Base-by-base conservation (phyloP, 2,888 invertebrate species). In the Orthosia incerta region DNA sequence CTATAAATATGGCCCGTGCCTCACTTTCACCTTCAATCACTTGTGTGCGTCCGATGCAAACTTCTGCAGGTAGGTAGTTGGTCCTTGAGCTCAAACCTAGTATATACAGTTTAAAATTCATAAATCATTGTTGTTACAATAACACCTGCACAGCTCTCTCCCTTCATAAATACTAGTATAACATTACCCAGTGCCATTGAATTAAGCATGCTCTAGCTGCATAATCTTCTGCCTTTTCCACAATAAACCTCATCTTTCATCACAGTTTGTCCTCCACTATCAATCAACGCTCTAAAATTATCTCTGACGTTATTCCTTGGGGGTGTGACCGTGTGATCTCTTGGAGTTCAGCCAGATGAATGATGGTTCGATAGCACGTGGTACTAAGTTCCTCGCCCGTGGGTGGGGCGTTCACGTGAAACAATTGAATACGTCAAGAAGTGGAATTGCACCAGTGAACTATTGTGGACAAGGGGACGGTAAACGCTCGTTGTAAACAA, bases 261-360 rank as follows among this genome's bases (percentile, higher is more conserved):
- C 70, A 65, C 46, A 15, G 45, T 56, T 60, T 61, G 60, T 64
- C 64, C 68, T 70, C 60, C 61, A 26, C 50, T 0, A 71, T 71
- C 67, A 71, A 82, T 82, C 73, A 61, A 51, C 59, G 62, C 18
- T 46, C 64, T 81, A 74, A 45, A 66, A 56, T 59, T 64, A 71
- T 0, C 23, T 48, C 18, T 80, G 80, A 88, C 88, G 88, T 89
- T 81, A 85, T 65, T 16, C 26, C 45, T 71, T 72, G 86, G 86
- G 89, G 92, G 92, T 92, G 91, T 92, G 91, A 90, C 89, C 83
- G 87, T 83, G 84, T 84, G 75, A 82, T 70, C 72, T 89, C 63
- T 88, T 90, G 89, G 89, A 86, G 65, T 51, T 68, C 13, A 67
- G 82, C 84, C 86, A 78, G 64, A 39, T 71, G 5, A 7, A 55